phyloP scores from a whole-genome alignment of 1,140 invertebrate species.

The Papilio dardanus region DNA sequence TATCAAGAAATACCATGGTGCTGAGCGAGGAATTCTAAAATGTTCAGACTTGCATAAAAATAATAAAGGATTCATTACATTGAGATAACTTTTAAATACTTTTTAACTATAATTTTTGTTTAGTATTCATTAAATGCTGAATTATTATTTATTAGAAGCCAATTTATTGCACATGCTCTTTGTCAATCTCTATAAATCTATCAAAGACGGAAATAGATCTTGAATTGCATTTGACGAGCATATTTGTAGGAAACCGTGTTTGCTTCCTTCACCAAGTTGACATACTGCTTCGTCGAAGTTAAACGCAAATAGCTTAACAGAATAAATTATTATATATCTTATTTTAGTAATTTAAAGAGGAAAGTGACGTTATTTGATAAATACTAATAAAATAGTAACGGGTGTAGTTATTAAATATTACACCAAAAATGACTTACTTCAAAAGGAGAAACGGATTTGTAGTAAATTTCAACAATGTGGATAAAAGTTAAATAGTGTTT shows the following conservation, averaged over 20 bases:
- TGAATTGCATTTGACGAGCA: constrained; percentile 35
- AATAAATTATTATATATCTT: neutral
- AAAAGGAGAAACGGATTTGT: neutral
- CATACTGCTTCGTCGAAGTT: neutral
- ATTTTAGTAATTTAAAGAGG: no score
- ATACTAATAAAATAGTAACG: no score
- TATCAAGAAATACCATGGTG: no score
- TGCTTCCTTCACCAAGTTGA: constrained; percentile 19
- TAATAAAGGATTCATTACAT: no score
- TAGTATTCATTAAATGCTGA: neutral
- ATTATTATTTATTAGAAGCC: neutral
- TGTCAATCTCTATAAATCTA: constrained; percentile 32
- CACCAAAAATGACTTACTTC: no score
- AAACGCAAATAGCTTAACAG: neutral
- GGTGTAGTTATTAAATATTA: no score
- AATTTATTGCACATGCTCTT: neutral
- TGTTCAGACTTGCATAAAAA: no score
- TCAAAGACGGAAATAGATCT: constrained; percentile 35
- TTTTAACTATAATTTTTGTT: no score
- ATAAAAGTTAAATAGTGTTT: neutral
- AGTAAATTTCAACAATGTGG: neutral
- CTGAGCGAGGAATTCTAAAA: no score
- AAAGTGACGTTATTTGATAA: no score
- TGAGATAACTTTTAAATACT: no score
- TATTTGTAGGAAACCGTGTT: constrained; percentile 33